Evolutionary conservation across 2,113 vertebrate species (phyloP).

Genomic region (Ascaphus truei): DNA sequence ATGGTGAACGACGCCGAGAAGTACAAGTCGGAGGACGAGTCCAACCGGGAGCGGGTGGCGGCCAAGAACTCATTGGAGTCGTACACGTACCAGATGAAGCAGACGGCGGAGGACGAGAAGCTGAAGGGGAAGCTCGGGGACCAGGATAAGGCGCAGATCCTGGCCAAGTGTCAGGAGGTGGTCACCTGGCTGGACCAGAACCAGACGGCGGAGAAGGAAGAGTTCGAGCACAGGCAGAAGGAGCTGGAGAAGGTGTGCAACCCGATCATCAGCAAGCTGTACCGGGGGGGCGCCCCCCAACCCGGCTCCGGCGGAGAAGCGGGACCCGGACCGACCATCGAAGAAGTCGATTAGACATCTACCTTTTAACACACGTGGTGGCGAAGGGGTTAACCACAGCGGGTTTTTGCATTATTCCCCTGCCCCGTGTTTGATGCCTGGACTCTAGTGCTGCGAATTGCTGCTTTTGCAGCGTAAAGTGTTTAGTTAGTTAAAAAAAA

Average conservation of each 20-base stretch:
- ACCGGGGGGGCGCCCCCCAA: conserved; percentile 56
- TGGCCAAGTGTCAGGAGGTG: conserved; percentile 72
- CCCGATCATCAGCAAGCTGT: conserved; percentile 72
- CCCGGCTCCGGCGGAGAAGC: conserved; percentile 53
- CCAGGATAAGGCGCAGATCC: conserved; percentile 68
- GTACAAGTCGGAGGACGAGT: conserved; percentile 74
- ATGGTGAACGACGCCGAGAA: conserved; percentile 77
- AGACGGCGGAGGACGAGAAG: conserved; percentile 71
- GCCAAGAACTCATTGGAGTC: conserved; percentile 74
- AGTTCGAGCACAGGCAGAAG: conserved; percentile 76
- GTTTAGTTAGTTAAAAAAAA: no score
- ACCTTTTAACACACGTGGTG: no score
- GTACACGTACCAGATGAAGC: conserved; percentile 74
- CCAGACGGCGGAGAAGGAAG: conserved; percentile 77
- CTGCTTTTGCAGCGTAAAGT: no score
- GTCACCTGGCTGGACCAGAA: conserved; percentile 71
- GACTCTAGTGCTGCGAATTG: no score
- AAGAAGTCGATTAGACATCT: conserved; percentile 74
- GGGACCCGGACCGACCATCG: conserved; percentile 67
- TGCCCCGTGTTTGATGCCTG: no score
- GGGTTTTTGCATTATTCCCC: no score
- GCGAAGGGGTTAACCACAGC: no score
- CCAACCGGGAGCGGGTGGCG: conserved; percentile 65
- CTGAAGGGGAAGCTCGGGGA: conserved; percentile 73
- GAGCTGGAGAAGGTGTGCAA: conserved; percentile 78